These are phyloP conservation scores for Pheosia tremula DNA, from an alignment of 2,888 invertebrate genomes.

Conservation along the genomic window DNA sequence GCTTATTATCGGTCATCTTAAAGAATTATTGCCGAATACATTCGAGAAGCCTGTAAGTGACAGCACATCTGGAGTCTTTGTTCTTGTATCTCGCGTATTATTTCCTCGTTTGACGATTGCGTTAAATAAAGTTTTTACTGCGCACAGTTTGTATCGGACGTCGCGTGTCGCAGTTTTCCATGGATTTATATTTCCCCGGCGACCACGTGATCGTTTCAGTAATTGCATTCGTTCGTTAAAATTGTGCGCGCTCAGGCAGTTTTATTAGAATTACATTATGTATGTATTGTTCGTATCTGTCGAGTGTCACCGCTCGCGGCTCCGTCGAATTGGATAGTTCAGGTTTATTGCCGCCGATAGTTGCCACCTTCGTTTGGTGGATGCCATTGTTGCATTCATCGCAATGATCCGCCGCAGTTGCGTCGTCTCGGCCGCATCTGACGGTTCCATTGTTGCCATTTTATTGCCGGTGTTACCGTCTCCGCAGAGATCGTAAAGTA, in stretches of 20 bases:
- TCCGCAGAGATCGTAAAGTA: slow-evolving; percentile 78
- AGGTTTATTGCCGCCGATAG: slow-evolving; percentile 72
- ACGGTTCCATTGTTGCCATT: slow-evolving; percentile 82
- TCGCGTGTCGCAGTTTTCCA: slow-evolving; percentile 17
- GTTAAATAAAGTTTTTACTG: slow-evolving; percentile 40
- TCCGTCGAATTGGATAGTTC: slow-evolving; percentile 55
- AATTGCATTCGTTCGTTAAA: slow-evolving; percentile 44
- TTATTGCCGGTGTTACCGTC: slow-evolving; percentile 83
- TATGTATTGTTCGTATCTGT: slow-evolving; percentile 39
- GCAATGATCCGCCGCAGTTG: slow-evolving; percentile 77
- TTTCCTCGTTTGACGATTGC: slow-evolving; percentile 20
- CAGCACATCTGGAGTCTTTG: slow-evolving; percentile 30
- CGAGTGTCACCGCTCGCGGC: slow-evolving; percentile 36
- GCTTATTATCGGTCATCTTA: slow-evolving; percentile 53
- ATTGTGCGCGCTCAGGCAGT: slow-evolving; percentile 30
- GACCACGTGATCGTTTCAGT: slow-evolving; percentile 39
- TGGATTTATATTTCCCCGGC: slow-evolving; percentile 26
- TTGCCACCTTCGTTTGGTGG: slow-evolving; percentile 78
- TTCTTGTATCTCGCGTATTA: slow-evolving; percentile 24
- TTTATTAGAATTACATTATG: slow-evolving; percentile 42
- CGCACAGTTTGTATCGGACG: slow-evolving; percentile 27
- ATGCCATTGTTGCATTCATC: slow-evolving; percentile 82
- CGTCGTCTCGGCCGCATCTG: slow-evolving; percentile 79
- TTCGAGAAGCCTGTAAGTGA: slow-evolving; percentile 38
- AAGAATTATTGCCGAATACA: slow-evolving; percentile 60